Evolutionary conservation across 1,140 invertebrate species (phyloP).

Genomic region (Agraylea sexmaculata): DNA sequence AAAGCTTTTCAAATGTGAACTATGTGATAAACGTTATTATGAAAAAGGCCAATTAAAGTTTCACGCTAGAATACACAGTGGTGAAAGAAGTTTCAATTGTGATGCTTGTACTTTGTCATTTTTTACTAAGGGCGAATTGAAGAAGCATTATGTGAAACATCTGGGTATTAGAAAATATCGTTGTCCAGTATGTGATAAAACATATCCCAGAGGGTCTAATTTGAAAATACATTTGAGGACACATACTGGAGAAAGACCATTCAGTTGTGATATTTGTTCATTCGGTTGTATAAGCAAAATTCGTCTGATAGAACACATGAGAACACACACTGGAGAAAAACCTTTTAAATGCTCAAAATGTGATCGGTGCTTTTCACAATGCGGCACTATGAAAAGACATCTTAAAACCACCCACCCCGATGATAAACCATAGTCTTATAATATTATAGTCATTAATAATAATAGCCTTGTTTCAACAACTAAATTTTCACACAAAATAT

Average conservation of each 20-base stretch:
- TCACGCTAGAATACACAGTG: slow-evolving; percentile 38
- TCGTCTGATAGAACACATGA: slow-evolving; percentile 40
- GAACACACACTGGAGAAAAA: slow-evolving; percentile 59
- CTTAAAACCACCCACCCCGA: no score
- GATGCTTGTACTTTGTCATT: slow-evolving; percentile 32
- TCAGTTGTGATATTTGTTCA: slow-evolving; percentile 47
- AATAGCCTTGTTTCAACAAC: no score
- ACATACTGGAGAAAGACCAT: slow-evolving; percentile 48
- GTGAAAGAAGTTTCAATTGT: slow-evolving; percentile 30
- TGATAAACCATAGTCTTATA: no score
- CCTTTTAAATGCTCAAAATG: slow-evolving; percentile 53
- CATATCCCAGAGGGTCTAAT: slow-evolving; percentile 37
- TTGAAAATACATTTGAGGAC: slow-evolving; percentile 43
- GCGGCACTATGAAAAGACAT: slow-evolving; percentile 40
- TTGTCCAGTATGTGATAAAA: slow-evolving; percentile 50
- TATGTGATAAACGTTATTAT: slow-evolving; percentile 36
- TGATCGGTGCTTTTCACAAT: slow-evolving; percentile 42
- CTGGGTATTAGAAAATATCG: slow-evolving; percentile 45
- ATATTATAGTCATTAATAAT: no score
- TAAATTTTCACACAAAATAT: no score
- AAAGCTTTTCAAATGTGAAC: slow-evolving; percentile 39
- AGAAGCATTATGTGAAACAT: slow-evolving; percentile 50
- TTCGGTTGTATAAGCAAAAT: slow-evolving; percentile 33
- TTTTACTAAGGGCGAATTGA: slow-evolving; percentile 44
- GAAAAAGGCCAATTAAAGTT: slow-evolving; percentile 40